Evolutionary conservation across 2,888 invertebrate species (phyloP).

Genomic region (Caenorhabditis wallacei): DNA sequence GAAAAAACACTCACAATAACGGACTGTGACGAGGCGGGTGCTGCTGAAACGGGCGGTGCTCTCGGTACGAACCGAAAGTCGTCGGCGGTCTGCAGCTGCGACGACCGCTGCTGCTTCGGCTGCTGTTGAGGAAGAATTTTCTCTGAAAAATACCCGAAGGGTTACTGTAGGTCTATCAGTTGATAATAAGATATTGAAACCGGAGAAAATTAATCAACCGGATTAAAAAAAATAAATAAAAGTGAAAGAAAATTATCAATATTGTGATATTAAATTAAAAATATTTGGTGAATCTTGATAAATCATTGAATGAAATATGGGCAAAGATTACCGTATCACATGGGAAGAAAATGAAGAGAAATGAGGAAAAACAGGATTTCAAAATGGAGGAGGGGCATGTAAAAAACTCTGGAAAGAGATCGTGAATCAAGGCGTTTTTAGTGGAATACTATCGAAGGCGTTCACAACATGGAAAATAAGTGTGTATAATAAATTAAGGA

Average conservation of each 20-base stretch:
- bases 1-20: conserved; percentile 54
- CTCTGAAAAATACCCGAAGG: neutral
- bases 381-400: neutral
- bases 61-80: conserved; percentile 59
- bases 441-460: conserved; percentile 13
- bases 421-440: conserved; percentile 10
- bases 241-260: neutral
- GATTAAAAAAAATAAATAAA: neutral
- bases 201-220: conserved; percentile 7
- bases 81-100: conserved; percentile 56
- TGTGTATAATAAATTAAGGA: no score
- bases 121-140: conserved; percentile 59
- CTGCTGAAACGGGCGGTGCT: conserved; percentile 47
- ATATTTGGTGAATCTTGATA: conserved; percentile 1
- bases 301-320: no score
- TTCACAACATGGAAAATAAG: conserved; percentile 28
- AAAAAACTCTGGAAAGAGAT: conserved; percentile 30
- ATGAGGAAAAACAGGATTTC: neutral
- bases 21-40: conserved; percentile 30
- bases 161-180: neutral
- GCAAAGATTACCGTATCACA: conserved; percentile 1
- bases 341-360: neutral
- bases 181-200: conserved; percentile 2
- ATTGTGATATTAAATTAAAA: conserved; percentile 1
- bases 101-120: conserved; percentile 54